A percentile compares a stretch with the other conserved stretches of the same genome.
phyloP scores from a whole-genome alignment of 2,113 vertebrate species.

The Zootoca vivipara region DNA sequence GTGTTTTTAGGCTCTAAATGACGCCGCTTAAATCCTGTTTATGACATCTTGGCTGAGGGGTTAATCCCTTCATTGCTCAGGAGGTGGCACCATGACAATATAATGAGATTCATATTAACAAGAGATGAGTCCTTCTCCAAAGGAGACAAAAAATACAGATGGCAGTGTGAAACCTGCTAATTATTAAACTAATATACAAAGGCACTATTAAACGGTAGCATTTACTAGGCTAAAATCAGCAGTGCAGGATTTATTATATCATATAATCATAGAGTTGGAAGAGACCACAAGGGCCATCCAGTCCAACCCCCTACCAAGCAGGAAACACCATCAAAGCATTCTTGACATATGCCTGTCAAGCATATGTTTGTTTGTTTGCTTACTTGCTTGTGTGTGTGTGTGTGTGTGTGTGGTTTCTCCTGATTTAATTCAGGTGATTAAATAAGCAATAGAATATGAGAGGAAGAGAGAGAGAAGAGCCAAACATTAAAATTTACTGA shows the following conservation, averaged over 20 bases:
- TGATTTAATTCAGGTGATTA: slow-evolving; percentile 2
- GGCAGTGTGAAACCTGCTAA: slow-evolving; percentile 32
- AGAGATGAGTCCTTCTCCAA: slow-evolving; percentile 24
- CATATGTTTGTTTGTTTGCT: neutral
- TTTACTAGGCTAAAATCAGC: slow-evolving; percentile 46
- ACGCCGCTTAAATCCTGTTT: neutral
- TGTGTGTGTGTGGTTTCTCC: slow-evolving; percentile 14
- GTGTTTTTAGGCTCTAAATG: neutral
- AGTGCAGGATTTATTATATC: neutral
- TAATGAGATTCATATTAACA: neutral
- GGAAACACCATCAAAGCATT: too few relatives aligned
- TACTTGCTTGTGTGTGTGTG: too few relatives aligned
- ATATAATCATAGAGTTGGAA: too few relatives aligned
- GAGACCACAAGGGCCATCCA: too few relatives aligned
- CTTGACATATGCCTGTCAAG: too few relatives aligned
- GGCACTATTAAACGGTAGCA: slow-evolving; percentile 14
- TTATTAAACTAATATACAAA: slow-evolving; percentile 26
- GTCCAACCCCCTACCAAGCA: too few relatives aligned
- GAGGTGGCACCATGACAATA: neutral
- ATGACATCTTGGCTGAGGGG: neutral
- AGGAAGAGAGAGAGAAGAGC: neutral
- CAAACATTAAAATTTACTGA: neutral
- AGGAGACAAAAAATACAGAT: neutral
- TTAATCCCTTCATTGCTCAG: neutral
- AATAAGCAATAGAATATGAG: neutral